Conservation (phyloP, 2,113 vertebrate genomes). For the Microcebus murinus region DNA sequence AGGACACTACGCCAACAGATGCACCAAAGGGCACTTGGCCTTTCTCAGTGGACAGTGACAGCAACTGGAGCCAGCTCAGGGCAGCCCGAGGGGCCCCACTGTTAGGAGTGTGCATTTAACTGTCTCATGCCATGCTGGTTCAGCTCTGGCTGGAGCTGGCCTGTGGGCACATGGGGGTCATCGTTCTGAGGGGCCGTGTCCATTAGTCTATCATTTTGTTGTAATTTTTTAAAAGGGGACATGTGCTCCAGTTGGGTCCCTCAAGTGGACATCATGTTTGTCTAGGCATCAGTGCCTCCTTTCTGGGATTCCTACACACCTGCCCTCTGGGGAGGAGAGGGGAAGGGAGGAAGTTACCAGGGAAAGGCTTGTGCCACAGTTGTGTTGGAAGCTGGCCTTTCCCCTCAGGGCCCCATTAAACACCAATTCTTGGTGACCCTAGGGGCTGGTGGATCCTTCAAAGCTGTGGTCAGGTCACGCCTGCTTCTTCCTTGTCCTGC, state of each 20-base stretch:
- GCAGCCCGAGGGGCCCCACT: slow-evolving; percentile 10
- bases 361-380: background rate
- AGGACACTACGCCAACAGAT: slow-evolving; percentile 99
- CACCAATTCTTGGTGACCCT: slow-evolving; percentile 37
- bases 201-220: slow-evolving; percentile 57
- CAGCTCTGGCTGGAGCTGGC: slow-evolving; percentile 73
- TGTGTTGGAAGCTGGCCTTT: background rate
- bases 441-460: background rate
- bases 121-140: slow-evolving; percentile 62
- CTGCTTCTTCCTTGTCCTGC: slow-evolving; percentile 44
- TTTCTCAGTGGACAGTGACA: slow-evolving; percentile 97
- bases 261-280: slow-evolving; percentile 40
- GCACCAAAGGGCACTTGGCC: slow-evolving; percentile 98
- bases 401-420: slow-evolving; percentile 14
- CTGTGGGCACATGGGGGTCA: slow-evolving; percentile 24
- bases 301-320: background rate
- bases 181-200: background rate
- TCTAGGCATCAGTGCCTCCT: slow-evolving; percentile 5
- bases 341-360: background rate
- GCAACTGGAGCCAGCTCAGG: slow-evolving; percentile 67
- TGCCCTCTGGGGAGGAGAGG: background rate
- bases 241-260: background rate
- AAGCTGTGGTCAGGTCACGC: background rate
- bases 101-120: slow-evolving; percentile 70
- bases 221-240: slow-evolving; percentile 42